Percentiles rank a stretch among this genome's conserved stretches.
Conservation (phyloP, 2,113 vertebrate genomes). For the Chamaea fasciata region DNA sequence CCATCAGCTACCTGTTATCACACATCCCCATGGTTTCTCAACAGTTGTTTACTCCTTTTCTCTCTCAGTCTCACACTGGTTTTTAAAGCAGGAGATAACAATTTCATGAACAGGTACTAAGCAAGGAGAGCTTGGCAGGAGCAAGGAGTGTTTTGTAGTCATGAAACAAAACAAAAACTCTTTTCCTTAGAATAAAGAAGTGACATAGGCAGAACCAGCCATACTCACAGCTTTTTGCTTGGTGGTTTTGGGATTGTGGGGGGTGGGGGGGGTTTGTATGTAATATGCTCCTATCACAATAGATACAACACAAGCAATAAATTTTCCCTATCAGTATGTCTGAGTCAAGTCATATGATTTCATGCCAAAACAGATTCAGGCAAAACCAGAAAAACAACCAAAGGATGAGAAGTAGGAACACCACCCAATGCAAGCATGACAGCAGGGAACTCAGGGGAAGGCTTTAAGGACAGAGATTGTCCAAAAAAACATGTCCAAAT, state of each 20-base stretch:
- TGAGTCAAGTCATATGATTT: not conserved
- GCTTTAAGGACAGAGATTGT: not conserved
- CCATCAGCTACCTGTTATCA: not conserved
- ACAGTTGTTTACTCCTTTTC: not conserved
- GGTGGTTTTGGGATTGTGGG: not conserved
- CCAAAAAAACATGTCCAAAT: not conserved
- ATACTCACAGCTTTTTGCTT: not conserved
- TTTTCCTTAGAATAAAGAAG: not conserved
- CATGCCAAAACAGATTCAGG: constrained; percentile 15
- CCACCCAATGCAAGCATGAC: not conserved
- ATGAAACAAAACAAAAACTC: not conserved
- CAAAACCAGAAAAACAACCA: not conserved
- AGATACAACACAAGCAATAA: not conserved
- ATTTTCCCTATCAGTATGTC: not conserved
- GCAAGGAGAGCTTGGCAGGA: not conserved
- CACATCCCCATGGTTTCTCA: not conserved
- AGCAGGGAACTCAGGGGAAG: not conserved
- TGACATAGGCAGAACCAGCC: not conserved
- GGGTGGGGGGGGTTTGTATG: not conserved
- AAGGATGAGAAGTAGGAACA: not conserved
- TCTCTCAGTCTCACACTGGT: not conserved
- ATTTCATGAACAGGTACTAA: not conserved
- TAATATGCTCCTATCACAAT: not conserved
- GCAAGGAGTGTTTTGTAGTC: not conserved
- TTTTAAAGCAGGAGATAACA: not conserved